Evolutionary conservation across 92 coral and sea anemone species (phyloP).

Genomic region (Metridium senile): DNA sequence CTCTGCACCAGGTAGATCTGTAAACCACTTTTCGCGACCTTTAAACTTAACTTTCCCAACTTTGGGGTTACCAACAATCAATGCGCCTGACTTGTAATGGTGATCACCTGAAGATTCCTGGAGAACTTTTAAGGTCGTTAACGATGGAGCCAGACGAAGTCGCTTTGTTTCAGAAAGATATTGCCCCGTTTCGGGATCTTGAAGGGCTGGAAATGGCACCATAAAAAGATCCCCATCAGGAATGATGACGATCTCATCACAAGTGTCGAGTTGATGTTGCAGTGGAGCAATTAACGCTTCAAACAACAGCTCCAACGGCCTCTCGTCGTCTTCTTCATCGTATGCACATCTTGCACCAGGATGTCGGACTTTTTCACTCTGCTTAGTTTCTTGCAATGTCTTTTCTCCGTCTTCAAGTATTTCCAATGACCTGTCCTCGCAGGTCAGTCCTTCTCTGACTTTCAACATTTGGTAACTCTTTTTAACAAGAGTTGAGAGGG

Average conservation of each 20-base stretch:
- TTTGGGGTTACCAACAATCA: slow-evolving; percentile 3
- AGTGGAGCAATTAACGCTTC: slow-evolving; percentile 5
- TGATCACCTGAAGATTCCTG: neutral
- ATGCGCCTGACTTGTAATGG: neutral
- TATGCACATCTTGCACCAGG: neutral
- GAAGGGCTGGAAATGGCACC: slow-evolving; percentile 8
- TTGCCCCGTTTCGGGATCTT: neutral
- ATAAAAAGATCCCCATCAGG: neutral
- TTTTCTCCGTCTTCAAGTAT: neutral
- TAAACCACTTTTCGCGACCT: neutral
- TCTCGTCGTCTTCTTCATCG: neutral
- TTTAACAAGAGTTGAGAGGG: neutral
- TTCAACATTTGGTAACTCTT: neutral
- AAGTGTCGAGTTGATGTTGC: neutral
- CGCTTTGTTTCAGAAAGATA: neutral
- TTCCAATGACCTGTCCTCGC: slow-evolving; percentile 10
- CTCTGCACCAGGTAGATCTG: slow-evolving; percentile 3
- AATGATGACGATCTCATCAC: slow-evolving; percentile 4
- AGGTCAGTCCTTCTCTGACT: neutral
- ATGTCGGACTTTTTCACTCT: neutral
- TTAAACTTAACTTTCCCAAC: slow-evolving; percentile 6
- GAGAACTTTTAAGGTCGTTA: neutral
- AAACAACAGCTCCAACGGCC: slow-evolving; percentile 7
- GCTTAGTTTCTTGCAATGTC: neutral
- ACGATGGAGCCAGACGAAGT: slow-evolving; percentile 4